phyloP scores from a whole-genome alignment of 2,113 vertebrate species.

The Maccullochella peelii region DNA sequence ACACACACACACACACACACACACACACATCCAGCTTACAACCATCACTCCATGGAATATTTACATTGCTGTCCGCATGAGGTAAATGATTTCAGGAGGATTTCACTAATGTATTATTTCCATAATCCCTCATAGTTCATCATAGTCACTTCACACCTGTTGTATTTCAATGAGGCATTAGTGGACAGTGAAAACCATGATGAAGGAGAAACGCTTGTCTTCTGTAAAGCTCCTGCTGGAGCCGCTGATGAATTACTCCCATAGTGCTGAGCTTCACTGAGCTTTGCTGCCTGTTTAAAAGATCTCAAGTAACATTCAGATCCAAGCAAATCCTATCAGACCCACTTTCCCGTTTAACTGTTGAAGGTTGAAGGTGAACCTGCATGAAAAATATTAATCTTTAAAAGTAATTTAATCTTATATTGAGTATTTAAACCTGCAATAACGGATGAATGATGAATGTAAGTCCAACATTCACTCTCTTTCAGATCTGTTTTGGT shows the following conservation, averaged over 20 bases:
- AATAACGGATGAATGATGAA: neutral
- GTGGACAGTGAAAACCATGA: slow-evolving; percentile 25
- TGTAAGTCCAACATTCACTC: neutral
- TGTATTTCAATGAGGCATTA: slow-evolving; percentile 48
- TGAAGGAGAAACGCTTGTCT: neutral
- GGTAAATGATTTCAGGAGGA: slow-evolving; percentile 41
- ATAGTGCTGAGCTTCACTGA: neutral
- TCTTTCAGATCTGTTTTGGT: neutral
- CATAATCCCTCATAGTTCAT: slow-evolving; percentile 55
- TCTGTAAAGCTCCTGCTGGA: slow-evolving; percentile 12
- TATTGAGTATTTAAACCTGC: neutral
- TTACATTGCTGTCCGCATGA: slow-evolving; percentile 33
- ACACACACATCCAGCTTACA: slow-evolving; percentile 22
- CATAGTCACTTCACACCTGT: slow-evolving; percentile 56
- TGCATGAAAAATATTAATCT: neutral
- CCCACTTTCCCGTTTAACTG: neutral
- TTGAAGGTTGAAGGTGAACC: neutral
- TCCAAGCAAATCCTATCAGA: slow-evolving; percentile 33
- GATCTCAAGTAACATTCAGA: slow-evolving; percentile 4
- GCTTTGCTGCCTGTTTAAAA: neutral
- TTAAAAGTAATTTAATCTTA: neutral
- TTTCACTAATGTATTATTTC: slow-evolving; percentile 54
- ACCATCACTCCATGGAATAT: slow-evolving; percentile 41
- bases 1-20: neutral
- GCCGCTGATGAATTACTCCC: slow-evolving; percentile 25